A percentile compares a stretch with the other conserved stretches of the same genome.
Evolutionary conservation across 2,797 vertebrate species (phyloP).

Genomic region (Paedocypris micromegethes): DNA sequence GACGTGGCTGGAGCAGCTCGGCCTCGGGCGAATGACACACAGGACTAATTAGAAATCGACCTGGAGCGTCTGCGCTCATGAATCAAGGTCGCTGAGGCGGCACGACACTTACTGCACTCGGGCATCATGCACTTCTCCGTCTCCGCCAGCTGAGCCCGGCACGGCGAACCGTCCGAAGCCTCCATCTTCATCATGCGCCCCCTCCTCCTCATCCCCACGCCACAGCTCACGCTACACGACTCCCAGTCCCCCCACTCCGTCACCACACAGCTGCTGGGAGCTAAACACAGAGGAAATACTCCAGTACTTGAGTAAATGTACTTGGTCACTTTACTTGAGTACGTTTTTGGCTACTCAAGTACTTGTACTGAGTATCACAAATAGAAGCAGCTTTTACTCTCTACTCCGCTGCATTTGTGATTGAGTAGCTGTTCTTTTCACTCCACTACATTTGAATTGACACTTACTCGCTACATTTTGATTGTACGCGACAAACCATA

Average conservation of each 20-base stretch:
- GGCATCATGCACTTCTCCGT: constrained; percentile 97
- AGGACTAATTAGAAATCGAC: constrained; percentile 28
- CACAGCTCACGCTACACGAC: constrained; percentile 88
- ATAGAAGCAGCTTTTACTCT: too few relatives aligned
- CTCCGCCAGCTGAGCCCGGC: constrained; percentile 80
- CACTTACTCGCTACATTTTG: too few relatives aligned
- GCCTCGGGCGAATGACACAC: constrained; percentile 3
- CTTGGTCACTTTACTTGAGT: too few relatives aligned
- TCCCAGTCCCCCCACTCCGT: constrained; percentile 93
- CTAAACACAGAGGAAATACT: constrained; percentile 54
- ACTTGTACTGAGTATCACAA: too few relatives aligned
- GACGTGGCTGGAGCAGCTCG: not conserved
- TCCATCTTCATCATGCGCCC: constrained; percentile 95
- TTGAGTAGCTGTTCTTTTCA: too few relatives aligned
- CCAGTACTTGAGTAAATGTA: not conserved
- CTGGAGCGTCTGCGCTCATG: constrained; percentile 5
- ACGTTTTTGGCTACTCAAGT: too few relatives aligned
- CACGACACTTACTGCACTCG: constrained; percentile 82
- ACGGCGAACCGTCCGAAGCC: constrained; percentile 83
- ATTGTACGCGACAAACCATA: too few relatives aligned
- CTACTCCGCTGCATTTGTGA: too few relatives aligned
- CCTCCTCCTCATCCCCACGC: constrained; percentile 79
- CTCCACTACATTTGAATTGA: too few relatives aligned
- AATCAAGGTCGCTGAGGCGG: constrained; percentile 12
- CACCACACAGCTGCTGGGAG: constrained; percentile 87